Conservation (phyloP, 2,888 invertebrate species). For the Drosophila mimetica region DNA sequence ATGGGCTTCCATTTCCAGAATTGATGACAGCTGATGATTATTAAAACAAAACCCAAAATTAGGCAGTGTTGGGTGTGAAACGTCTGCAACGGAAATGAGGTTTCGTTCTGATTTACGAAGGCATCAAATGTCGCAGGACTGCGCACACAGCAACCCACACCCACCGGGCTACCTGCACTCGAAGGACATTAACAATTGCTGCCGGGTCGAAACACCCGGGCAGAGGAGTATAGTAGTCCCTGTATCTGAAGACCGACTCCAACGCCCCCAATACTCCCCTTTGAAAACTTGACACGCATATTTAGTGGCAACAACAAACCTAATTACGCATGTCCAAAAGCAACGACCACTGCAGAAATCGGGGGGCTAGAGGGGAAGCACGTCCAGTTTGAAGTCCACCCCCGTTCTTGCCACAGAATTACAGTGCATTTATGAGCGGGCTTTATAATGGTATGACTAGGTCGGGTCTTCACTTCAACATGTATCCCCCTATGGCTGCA, state of each 20-base stretch:
- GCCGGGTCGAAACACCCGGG: conserved; percentile 18
- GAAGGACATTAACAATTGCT: conserved; percentile 62
- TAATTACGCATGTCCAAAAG: conserved; percentile 75
- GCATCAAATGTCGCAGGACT: conserved; percentile 22
- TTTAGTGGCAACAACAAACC: conserved; percentile 77
- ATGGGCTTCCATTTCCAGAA: conserved; percentile 30
- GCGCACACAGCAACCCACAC: conserved; percentile 17
- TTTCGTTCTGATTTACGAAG: conserved; percentile 75
- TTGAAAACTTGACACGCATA: conserved; percentile 76
- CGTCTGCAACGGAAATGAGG: conserved; percentile 77
- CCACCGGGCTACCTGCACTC: conserved; percentile 15
- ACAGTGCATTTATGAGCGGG: conserved; percentile 58
- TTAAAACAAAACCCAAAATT: conserved; percentile 66
- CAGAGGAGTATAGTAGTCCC: not conserved
- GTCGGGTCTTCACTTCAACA: conserved; percentile 14
- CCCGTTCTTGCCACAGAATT: conserved; percentile 12
- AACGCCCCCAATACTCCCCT: conserved; percentile 21
- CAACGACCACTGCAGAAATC: conserved; percentile 46
- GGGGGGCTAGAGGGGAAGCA: conserved; percentile 3
- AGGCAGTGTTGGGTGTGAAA: conserved; percentile 54
- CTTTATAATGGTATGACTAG: conserved; percentile 25
- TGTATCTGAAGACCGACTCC: not conserved
- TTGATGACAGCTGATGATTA: conserved; percentile 76
- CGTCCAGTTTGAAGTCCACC: not conserved
- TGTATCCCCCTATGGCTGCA: not conserved